Percentiles rank a stretch among this genome's conserved stretches.
These are phyloP conservation scores for Rhipidura dahli DNA, from an alignment of 2,113 vertebrate species.

Conservation along the genomic window DNA sequence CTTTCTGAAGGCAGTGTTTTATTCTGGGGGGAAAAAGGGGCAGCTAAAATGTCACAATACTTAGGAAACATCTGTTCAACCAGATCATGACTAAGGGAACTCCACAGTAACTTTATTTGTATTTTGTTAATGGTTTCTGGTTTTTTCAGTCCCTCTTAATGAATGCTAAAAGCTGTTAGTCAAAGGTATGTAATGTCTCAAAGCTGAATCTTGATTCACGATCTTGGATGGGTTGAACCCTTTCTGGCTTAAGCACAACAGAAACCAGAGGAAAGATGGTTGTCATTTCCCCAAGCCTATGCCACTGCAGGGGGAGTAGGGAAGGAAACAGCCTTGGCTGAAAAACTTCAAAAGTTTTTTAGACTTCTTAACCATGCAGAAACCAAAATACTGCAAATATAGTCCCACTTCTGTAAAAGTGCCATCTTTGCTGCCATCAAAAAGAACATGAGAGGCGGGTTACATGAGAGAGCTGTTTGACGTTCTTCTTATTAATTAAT, in stretches of 20 bases:
- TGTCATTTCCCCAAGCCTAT: neutral
- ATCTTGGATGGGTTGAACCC: neutral
- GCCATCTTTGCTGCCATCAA: neutral
- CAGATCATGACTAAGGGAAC: neutral
- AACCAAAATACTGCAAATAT: neutral
- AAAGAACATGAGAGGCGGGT: neutral
- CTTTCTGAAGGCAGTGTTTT: neutral
- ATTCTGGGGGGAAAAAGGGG: neutral
- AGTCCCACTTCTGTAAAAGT: neutral
- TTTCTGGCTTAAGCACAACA: neutral
- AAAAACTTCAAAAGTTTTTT: neutral
- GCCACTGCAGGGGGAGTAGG: neutral
- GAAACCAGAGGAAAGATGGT: neutral
- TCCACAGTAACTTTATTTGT: neutral
- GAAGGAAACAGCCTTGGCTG: neutral
- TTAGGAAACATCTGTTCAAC: conserved; percentile 7
- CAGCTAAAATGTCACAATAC: neutral
- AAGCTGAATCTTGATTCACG: neutral
- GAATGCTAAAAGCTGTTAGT: neutral
- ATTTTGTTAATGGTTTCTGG: neutral
- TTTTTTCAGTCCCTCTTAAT: neutral
- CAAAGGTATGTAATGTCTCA: neutral
- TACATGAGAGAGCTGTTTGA: neutral
- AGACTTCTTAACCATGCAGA: neutral
- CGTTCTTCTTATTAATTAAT: neutral